A percentile compares a stretch with the other conserved stretches of the same genome.
Evolutionary conservation across 1,140 invertebrate genomes (phyloP).

Genomic region (Zaprionus vittiger): DNA sequence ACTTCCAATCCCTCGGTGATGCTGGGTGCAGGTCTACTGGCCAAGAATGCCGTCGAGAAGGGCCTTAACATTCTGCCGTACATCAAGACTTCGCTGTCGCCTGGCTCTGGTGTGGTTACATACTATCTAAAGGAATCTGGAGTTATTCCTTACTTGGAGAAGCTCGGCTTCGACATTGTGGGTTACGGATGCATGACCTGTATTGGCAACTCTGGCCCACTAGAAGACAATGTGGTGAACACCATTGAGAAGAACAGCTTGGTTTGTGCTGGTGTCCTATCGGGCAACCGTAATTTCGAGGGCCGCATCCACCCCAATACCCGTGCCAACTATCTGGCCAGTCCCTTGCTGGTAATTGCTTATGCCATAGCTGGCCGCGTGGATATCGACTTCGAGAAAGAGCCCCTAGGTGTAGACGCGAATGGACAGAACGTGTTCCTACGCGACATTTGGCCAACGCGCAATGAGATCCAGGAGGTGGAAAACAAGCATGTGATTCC

Average conservation of each 20-base stretch:
- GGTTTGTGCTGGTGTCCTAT: conserved; percentile 97
- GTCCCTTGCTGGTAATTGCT: conserved; percentile 97
- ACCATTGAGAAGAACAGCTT: conserved; percentile 98
- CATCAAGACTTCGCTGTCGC: conserved; percentile 98
- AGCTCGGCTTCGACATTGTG: conserved; percentile 96
- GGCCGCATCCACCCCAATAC: conserved; percentile 98
- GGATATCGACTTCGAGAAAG: conserved; percentile 96
- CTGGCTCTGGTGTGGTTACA: conserved; percentile 98
- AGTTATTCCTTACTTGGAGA: conserved; percentile 93
- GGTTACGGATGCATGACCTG: conserved; percentile 99
- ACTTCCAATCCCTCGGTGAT: conserved; percentile 99
- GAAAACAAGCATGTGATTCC: conserved; percentile 96
- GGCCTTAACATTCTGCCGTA: conserved; percentile 96
- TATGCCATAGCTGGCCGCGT: conserved; percentile 98
- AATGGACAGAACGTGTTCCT: conserved; percentile 93
- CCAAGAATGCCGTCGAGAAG: conserved; percentile 96
- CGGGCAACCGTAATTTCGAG: conserved; percentile 99
- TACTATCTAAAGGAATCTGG: conserved; percentile 95
- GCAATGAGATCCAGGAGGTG: conserved; percentile 95
- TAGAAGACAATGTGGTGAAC: conserved; percentile 95
- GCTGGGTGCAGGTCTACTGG: conserved; percentile 96
- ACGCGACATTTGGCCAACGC: conserved; percentile 97
- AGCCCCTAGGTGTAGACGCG: conserved; percentile 90
- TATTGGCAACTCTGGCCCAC: conserved; percentile 98
- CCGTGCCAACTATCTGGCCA: conserved; percentile 97